Evolutionary conservation across 2,113 vertebrate genomes (phyloP), one percentile per base, ranked within the genome.

Genomic region (Falcunculus frontatus): DNA sequence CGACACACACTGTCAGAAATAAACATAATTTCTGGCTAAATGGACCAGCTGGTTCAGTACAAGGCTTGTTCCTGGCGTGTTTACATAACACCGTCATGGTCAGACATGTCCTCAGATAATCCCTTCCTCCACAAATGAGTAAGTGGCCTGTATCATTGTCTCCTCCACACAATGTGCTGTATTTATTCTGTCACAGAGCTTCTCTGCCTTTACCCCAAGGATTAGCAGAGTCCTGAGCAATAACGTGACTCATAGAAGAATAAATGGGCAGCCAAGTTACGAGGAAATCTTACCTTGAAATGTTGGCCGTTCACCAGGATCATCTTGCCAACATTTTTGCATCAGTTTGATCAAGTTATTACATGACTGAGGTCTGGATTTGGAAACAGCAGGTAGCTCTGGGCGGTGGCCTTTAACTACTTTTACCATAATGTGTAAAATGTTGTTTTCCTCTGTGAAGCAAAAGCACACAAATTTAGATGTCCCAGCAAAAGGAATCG

Each of bases 361-460:
- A 76, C 99, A 99, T 75, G 99, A 97, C 1, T 97, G 98, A 5
- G 99, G 99, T 87, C 99, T 98, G 93, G 98, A 98, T 67, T 99
- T 98, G 62, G 99, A 98, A 89, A 99, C 79, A 2, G 97, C 91
- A 4, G 98, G 98, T 87, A 99, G 97, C 97, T 99, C 99, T 2
- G 99, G 99, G 87, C 99, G 99, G 75, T 98, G 97, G 17, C 99
- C 99, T 95, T 99, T 99, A 60, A 99, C 99, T 91, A 99, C 99
- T 96, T 99, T 99, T 96, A 99, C 98, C 99, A 99, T 99, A 94
- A 99, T 99, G 95, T 99, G 99, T 62, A 99, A 98, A 97, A 99
- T 99, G 77, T 99, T 99, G 86, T 98, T 99, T 95, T 99, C 99
- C n/a, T 99, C 99, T 99, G 93, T 78, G 87, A 94, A 84, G 72